A percentile compares a stretch with the other conserved stretches of the same genome.
Conservation (phyloP, 1,140 invertebrate genomes). For the Coboldia fuscipes region DNA sequence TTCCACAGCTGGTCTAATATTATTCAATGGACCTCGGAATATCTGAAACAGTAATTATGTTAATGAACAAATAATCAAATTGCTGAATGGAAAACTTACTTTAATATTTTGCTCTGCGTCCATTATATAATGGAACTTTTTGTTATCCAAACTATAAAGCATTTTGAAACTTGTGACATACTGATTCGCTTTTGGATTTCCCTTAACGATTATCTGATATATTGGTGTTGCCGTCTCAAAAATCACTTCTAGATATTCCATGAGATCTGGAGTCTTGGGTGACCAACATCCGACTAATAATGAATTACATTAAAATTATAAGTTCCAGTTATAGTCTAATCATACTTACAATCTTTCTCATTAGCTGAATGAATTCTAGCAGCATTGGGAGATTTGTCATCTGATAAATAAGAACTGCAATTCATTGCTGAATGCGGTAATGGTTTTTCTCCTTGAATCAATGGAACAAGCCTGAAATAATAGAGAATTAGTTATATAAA, state of each 20-base stretch:
- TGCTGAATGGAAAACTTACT: slow-evolving; percentile 4
- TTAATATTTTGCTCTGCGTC: slow-evolving; percentile 13
- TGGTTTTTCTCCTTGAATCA: slow-evolving; percentile 27
- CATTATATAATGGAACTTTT: slow-evolving; percentile 28
- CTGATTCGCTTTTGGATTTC: slow-evolving; percentile 36
- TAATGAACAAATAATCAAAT: slow-evolving; percentile 7
- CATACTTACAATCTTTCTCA: no score
- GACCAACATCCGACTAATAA: slow-evolving; percentile 36
- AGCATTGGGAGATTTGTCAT: no score
- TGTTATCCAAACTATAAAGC: slow-evolving; percentile 40
- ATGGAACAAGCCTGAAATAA: slow-evolving; percentile 24
- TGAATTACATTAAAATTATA: not conserved
- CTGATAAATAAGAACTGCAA: slow-evolving; percentile 31
- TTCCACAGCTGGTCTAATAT: slow-evolving; percentile 29
- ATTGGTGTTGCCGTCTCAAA: slow-evolving; percentile 35
- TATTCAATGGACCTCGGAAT: slow-evolving; percentile 48
- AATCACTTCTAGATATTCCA: slow-evolving; percentile 49
- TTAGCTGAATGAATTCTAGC: no score
- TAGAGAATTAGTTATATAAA: slow-evolving; percentile 3
- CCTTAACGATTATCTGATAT: slow-evolving; percentile 48
- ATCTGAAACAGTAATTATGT: no score
- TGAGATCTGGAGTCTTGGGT: slow-evolving; percentile 26
- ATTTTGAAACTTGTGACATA: slow-evolving; percentile 56
- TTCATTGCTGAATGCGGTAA: slow-evolving; percentile 30
- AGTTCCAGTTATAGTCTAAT: not conserved